Percentiles rank a stretch among this genome's conserved stretches.
These are phyloP conservation scores for Myotis davidii DNA, from an alignment of 2,113 vertebrate genomes.

Conservation along the genomic window DNA sequence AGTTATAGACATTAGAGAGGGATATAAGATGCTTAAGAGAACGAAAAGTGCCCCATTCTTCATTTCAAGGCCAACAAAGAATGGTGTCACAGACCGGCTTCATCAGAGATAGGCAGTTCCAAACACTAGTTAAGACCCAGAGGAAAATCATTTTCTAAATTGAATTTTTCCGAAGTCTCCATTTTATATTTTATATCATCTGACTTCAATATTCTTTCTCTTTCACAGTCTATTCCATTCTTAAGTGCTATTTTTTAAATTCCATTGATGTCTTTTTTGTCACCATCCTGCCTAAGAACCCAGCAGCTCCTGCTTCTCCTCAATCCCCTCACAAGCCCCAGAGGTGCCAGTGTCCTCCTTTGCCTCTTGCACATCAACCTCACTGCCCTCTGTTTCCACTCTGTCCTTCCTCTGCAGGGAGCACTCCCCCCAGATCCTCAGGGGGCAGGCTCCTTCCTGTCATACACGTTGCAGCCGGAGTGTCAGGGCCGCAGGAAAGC, in stretches of 20 bases:
- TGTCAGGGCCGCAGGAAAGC: neutral
- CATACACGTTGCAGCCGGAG: neutral
- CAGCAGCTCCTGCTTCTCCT: neutral
- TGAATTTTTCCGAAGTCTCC: neutral
- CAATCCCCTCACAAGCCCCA: too few relatives aligned
- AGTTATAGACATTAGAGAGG: neutral
- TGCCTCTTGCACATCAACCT: neutral
- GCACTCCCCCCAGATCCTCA: neutral
- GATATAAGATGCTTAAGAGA: neutral
- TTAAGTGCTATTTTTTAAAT: neutral
- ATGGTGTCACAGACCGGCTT: neutral
- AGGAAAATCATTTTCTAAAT: neutral
- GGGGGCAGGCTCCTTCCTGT: neutral
- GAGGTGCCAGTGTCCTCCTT: rapidly evolving
- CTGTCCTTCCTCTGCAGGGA: neutral
- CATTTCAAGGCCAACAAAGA: neutral
- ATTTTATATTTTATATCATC: neutral
- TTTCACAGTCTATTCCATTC: neutral
- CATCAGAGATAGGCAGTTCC: neutral
- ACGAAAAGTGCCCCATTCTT: neutral
- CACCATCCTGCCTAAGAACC: neutral
- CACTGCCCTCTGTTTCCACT: neutral
- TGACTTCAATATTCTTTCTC: neutral
- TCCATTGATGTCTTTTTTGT: neutral
- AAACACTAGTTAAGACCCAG: neutral